A percentile compares a stretch with the other conserved stretches of the same genome.
Conservation (phyloP, 1,140 invertebrate species). For the Parasteatoda tepidariorum region DNA sequence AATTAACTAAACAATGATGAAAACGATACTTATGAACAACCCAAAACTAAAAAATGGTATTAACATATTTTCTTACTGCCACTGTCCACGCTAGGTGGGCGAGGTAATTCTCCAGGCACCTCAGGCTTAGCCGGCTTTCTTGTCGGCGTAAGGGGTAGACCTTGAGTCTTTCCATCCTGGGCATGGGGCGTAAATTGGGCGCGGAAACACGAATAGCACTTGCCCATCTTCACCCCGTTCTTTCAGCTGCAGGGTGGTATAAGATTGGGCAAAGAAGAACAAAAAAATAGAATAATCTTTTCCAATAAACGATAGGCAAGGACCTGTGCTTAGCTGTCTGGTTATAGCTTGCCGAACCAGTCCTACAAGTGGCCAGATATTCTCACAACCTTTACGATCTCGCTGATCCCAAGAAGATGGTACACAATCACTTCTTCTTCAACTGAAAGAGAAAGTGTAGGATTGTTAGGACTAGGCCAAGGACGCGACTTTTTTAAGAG, state of each 20-base stretch:
- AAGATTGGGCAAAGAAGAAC: not conserved
- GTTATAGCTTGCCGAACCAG: not conserved
- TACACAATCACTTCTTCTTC: not conserved
- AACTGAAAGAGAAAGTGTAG: slow-evolving; percentile 30
- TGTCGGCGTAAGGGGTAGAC: not conserved
- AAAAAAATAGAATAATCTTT: not conserved
- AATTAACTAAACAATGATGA: too few relatives aligned
- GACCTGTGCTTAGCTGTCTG: not conserved
- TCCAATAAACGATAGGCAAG: not conserved
- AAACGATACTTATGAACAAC: too few relatives aligned
- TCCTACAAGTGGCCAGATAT: not conserved
- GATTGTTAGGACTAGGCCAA: slow-evolving; percentile 38
- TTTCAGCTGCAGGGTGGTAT: not conserved
- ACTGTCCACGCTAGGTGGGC: slow-evolving; percentile 34
- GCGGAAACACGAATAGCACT: slow-evolving; percentile 45
- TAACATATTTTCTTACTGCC: slow-evolving; percentile 7
- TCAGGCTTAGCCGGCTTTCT: slow-evolving; percentile 30
- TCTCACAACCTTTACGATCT: not conserved
- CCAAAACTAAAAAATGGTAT: not conserved
- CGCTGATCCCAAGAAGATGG: not conserved
- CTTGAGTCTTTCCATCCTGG: slow-evolving; percentile 11
- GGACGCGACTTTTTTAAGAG: not conserved
- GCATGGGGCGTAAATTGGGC: slow-evolving; percentile 15
- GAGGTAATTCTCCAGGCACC: slow-evolving; percentile 14
- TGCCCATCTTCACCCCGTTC: slow-evolving; percentile 15